A percentile compares a stretch with the other conserved stretches of the same genome.
phyloP scores from a whole-genome alignment of 2,797 vertebrate genomes.

The Sebastes hubbsi region DNA sequence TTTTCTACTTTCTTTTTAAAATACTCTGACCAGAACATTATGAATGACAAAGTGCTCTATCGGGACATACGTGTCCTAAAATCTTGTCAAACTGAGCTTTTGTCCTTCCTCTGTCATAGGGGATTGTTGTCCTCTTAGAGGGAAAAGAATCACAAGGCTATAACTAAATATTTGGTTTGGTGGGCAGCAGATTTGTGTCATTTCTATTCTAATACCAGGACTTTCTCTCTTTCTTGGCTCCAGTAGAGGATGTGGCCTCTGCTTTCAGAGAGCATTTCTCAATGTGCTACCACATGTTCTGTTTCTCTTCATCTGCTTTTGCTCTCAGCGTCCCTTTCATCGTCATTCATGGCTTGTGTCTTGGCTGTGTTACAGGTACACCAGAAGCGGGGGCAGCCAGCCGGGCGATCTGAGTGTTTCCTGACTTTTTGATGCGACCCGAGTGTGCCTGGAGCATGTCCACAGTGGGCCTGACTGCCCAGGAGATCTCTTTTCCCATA shows the following conservation, averaged over 20 bases:
- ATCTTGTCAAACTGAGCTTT: constrained; percentile 62
- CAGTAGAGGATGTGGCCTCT: constrained; percentile 44
- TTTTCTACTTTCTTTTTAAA: constrained; percentile 2
- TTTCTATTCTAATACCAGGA: constrained; percentile 8
- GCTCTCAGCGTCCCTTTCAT: constrained; percentile 14
- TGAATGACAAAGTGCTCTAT: neutral
- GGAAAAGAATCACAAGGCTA: constrained; percentile 68
- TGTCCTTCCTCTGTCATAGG: constrained; percentile 72
- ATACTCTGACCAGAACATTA: constrained; percentile 9
- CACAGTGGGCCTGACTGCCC: constrained; percentile 92
- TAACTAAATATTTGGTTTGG: constrained; percentile 27
- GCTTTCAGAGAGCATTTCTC: constrained; percentile 11
- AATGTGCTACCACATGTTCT: constrained; percentile 17
- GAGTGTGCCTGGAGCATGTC: constrained; percentile 89
- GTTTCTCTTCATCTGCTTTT: constrained; percentile 39
- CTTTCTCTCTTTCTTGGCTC: constrained; percentile 24
- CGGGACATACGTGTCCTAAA: constrained; percentile 15
- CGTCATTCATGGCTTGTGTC: constrained; percentile 45
- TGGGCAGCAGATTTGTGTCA: neutral
- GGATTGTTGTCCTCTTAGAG: constrained; percentile 52
- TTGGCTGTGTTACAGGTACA: constrained; percentile 79
- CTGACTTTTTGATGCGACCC: constrained; percentile 82
- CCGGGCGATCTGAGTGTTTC: constrained; percentile 79
- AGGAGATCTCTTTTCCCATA: constrained; percentile 90
- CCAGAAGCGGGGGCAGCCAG: constrained; percentile 68